A percentile compares a stretch with the other conserved stretches of the same genome.
Conservation (phyloP, 2,113 vertebrate genomes). For the Sinocyclocheilus rhinocerous region DNA sequence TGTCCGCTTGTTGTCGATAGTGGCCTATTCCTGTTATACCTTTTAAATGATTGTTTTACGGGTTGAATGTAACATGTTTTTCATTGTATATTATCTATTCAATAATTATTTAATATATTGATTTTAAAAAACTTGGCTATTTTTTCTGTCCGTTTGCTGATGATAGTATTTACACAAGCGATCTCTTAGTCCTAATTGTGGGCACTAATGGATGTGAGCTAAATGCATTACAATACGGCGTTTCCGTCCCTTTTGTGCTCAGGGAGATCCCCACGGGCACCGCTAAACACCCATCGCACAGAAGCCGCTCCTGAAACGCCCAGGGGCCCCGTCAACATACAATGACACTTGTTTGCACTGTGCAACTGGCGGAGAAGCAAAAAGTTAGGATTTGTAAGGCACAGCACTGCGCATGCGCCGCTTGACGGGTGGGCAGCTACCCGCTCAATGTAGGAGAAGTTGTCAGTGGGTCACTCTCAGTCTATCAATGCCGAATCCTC, state of each 20-base stretch:
- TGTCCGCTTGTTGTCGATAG: neutral
- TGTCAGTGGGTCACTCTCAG: conserved; percentile 25
- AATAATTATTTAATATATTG: neutral
- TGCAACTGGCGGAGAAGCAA: conserved; percentile 20
- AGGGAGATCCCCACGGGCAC: conserved; percentile 20
- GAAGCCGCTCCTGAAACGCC: conserved; percentile 3
- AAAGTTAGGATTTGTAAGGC: neutral
- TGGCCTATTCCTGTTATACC: neutral
- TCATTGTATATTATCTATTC: neutral
- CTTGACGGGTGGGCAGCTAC: neutral
- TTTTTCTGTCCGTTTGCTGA: neutral
- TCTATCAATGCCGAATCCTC: conserved; percentile 4
- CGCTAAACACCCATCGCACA: conserved; percentile 25
- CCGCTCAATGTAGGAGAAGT: conserved; percentile 18
- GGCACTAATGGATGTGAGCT: conserved; percentile 26
- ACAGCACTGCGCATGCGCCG: conserved; percentile 52
- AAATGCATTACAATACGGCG: conserved; percentile 27
- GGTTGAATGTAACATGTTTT: neutral
- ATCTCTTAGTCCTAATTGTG: neutral
- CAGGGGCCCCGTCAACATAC: conserved; percentile 16
- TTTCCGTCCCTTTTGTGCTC: conserved; percentile 43
- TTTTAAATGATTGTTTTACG: neutral
- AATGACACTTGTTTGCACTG: conserved; percentile 41
- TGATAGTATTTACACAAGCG: conserved; percentile 1
- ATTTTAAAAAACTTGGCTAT: neutral